Evolutionary conservation across 2,113 vertebrate genomes (phyloP).

Genomic region (Ciconia boyciana): DNA sequence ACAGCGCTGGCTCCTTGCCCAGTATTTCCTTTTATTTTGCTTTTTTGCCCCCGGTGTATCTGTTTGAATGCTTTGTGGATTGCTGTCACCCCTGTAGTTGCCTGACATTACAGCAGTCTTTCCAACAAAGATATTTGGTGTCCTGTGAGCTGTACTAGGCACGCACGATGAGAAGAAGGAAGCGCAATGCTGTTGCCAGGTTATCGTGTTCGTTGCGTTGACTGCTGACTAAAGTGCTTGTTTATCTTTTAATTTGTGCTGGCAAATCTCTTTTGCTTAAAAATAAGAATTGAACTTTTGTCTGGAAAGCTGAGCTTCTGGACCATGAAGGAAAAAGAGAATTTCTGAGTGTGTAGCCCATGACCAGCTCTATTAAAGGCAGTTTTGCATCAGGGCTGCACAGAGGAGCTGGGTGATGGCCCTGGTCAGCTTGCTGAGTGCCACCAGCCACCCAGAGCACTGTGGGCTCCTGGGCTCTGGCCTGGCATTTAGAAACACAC

Average conservation of each 20-base stretch:
- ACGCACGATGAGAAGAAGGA: background rate
- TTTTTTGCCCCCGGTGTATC: background rate
- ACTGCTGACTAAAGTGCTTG: background rate
- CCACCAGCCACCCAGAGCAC: background rate
- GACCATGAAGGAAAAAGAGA: background rate
- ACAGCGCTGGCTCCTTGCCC: background rate
- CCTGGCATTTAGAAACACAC: background rate
- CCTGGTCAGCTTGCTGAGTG: background rate
- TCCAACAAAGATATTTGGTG: background rate
- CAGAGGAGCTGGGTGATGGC: background rate
- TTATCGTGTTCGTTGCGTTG: fast-evolving
- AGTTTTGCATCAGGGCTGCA: background rate
- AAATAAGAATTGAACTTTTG: background rate
- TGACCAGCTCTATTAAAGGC: background rate
- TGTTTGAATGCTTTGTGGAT: background rate
- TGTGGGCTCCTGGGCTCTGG: background rate
- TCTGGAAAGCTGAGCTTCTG: background rate
- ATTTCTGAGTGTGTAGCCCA: background rate
- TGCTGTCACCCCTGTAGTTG: background rate
- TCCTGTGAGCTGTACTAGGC: background rate
- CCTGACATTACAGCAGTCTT: background rate
- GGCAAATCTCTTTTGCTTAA: background rate
- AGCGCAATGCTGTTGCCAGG: background rate
- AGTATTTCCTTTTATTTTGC: background rate
- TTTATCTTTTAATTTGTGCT: background rate